A percentile compares a stretch with the other conserved stretches of the same genome.
Conservation (phyloP, 1,140 invertebrate species). For the Triops cancriformis region DNA sequence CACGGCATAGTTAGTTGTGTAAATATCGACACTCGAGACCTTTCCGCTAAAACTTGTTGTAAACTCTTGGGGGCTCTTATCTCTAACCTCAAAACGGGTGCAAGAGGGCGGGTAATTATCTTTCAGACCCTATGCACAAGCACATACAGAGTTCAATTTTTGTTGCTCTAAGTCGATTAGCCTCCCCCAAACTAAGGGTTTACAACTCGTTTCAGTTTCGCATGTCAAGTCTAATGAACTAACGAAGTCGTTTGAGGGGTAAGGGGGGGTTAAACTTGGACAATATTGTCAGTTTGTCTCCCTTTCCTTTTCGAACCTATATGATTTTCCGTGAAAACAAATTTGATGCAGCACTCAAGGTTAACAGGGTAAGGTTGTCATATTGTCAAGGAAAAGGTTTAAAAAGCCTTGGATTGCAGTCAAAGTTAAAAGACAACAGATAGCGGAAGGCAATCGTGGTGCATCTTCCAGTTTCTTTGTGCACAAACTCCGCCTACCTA, state of each 20-base stretch:
- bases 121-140: background rate
- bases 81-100: background rate
- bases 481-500: too few species aligned
- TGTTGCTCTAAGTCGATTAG: background rate
- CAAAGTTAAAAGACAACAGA: too few species aligned
- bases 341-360: too few species aligned
- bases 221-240: constrained; percentile 10
- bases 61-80: background rate
- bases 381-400: too few species aligned
- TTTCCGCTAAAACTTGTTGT: background rate
- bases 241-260: background rate
- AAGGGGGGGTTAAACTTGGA: background rate
- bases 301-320: background rate
- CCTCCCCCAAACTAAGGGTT: background rate
- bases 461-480: too few species aligned
- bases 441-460: too few species aligned
- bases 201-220: background rate
- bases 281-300: background rate
- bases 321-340: background rate
- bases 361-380: too few species aligned
- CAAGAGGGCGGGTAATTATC: background rate
- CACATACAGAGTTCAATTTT: background rate
- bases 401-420: too few species aligned
- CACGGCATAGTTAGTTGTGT: background rate
- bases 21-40: background rate